Conservation (phyloP, 2,888 invertebrate species). For the Isotomurus palustris region DNA sequence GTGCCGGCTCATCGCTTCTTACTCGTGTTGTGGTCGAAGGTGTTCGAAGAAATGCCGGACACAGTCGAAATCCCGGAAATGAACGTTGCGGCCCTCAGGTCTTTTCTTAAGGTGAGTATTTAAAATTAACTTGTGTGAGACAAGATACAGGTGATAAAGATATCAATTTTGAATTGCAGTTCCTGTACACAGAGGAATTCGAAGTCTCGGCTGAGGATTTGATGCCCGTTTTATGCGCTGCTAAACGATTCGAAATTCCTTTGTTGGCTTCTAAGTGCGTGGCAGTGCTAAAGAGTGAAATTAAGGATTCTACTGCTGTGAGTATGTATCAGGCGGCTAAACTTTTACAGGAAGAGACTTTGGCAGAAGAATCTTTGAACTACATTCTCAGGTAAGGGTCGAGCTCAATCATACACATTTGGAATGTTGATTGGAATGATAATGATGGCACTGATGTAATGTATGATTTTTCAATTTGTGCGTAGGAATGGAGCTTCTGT, state of each 20-base stretch:
- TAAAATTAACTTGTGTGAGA: neutral
- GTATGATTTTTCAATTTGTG: too few relatives aligned
- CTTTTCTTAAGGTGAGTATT: slow-evolving; percentile 31
- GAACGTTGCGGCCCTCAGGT: slow-evolving; percentile 32
- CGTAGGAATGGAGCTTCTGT: slow-evolving; percentile 33
- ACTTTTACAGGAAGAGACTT: slow-evolving; percentile 31
- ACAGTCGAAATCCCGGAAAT: slow-evolving; percentile 41
- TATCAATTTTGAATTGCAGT: slow-evolving; percentile 18
- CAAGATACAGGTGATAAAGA: neutral
- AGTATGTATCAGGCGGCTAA: slow-evolving; percentile 41
- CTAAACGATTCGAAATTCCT: slow-evolving; percentile 37
- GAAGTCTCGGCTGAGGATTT: slow-evolving; percentile 37
- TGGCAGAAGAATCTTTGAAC: slow-evolving; percentile 37
- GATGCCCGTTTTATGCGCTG: slow-evolving; percentile 41
- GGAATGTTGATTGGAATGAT: slow-evolving; percentile 2
- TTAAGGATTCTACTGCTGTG: slow-evolving; percentile 38
- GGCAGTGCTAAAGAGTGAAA: slow-evolving; percentile 35
- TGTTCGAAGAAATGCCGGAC: slow-evolving; percentile 40
- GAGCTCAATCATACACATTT: neutral
- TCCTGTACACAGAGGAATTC: slow-evolving; percentile 38
- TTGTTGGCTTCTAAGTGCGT: slow-evolving; percentile 37
- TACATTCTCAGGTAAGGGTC: slow-evolving; percentile 31
- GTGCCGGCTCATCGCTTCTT: slow-evolving; percentile 37
- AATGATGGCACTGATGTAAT: neutral
- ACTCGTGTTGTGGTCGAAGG: slow-evolving; percentile 36